Base-by-base conservation (phyloP, 2,113 vertebrate genomes). In the Anseranas semipalmata region DNA sequence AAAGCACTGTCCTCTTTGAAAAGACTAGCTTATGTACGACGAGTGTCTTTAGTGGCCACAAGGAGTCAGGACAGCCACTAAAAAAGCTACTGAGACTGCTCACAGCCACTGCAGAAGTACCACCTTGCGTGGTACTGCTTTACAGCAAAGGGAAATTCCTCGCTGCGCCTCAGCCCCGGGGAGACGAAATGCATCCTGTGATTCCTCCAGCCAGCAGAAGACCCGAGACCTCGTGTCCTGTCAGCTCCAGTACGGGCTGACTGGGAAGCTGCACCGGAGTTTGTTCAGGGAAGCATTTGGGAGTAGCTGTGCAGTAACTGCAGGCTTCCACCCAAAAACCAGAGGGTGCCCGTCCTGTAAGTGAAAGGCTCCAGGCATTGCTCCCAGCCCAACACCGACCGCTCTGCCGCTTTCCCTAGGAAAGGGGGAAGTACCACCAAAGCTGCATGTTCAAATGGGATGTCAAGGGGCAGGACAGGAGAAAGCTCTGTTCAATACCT, bases 61-160 rank as follows among this genome's bases (percentile, higher is more conserved):
- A 94, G 96, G 96, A 96, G 95, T 91, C 96, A 96, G 95, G 58
- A 87, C 71, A 85, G 45, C 7, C 94, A 59, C n/a, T 78, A n/a
- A 5, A 70, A 94, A 88, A 87, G 39, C 28, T 60, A 24, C 15
- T 14, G 20, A 27, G 63, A 25, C 43, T 52, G 59, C 70, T 85
- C 48, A 16, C 33, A 60, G 73, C 70, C 33, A 1, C 8, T 27
- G 30, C 81, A 72, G 70, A 24, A 58, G 32, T 28, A 59, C 12
- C n/a, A n/a, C 13, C 32, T 45, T 13, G 0, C 14, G 3, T 9
- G 33, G 12, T 25, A 15, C 0, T 41, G 22, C 48, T 60, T 30
- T 71, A 17, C 19, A 50, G 20, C 50, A n/a, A 58, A 43, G 52
- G 52, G 33, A 52, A 77, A 35, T 33, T 32, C 32, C 27, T 66